phyloP scores from a whole-genome alignment of 2,888 invertebrate genomes.

The Chrysomela aeneicollis region DNA sequence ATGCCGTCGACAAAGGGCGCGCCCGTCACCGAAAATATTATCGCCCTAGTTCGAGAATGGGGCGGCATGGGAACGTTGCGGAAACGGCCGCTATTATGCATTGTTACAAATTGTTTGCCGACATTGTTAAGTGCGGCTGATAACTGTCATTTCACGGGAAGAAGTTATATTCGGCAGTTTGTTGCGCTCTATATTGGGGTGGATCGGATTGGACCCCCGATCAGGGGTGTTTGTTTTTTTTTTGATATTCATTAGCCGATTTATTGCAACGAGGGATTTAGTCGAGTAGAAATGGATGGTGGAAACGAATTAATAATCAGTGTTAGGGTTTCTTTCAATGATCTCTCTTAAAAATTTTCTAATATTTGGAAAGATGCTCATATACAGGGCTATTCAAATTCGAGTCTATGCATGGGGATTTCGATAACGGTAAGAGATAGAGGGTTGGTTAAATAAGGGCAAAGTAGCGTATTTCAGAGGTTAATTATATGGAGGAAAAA shows the following conservation, averaged over 20 bases:
- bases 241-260: constrained; percentile 6
- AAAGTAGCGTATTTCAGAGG: no score
- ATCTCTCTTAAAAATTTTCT: no score
- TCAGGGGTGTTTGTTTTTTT: constrained; percentile 1
- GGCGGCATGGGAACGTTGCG: constrained; percentile 51
- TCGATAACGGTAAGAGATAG: no score
- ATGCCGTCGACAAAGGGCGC: constrained; percentile 44
- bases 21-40: constrained; percentile 57
- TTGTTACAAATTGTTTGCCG: constrained; percentile 56
- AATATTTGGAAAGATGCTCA: no score
- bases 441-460: no score
- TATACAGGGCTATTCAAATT: no score
- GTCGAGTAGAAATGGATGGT: background rate
- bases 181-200: constrained; percentile 21
- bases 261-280: background rate
- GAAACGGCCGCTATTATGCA: constrained; percentile 53
- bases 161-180: constrained; percentile 41
- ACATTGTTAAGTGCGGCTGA: constrained; percentile 54
- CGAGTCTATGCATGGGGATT: no score
- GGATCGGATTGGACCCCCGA: background rate
- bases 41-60: constrained; percentile 53
- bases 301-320: no score
- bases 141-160: constrained; percentile 52
- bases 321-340: no score
- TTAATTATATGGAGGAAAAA: no score